Base-by-base conservation (phyloP, 1,140 invertebrate genomes). In the Zaprionus capensis region DNA sequence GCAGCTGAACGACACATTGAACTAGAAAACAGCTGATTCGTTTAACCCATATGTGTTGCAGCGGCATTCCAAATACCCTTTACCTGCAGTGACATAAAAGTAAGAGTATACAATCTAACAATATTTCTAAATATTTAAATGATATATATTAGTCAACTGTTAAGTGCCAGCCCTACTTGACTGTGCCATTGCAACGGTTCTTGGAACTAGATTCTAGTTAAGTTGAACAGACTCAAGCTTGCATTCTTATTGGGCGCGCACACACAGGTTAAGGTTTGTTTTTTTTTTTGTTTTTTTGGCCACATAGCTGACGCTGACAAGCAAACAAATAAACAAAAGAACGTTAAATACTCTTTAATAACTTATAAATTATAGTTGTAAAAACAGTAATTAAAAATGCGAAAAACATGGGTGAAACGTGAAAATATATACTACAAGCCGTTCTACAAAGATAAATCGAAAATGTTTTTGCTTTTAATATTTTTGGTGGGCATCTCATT, bases 371-470 rank as follows among this genome's bases (percentile, higher is more conserved):
- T 28, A 17, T 12, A 46, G 44, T 20, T 28, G 17, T 49, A 26
- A n/a, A 51, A 26, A 24, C 12, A 15, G 46, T 24, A 31, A 28
- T 22, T 36, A 2, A 63, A 55, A 74, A 93, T 93, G 92, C 91
- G 81, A 55, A 93, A 93, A 78, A 91, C 82, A 66, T 93, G 92
- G 92, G 87, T 93, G 6, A 93, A 92, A 71, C 78, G 86, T 2
- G 92, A 93, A 49, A 91, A 92, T 66, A 91, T 93, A 5, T 93
- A 92, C 58, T 92, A 84, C 77, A 93, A 92, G 36, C 92, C 92
- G n/a, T 93, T 93, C 59, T 93, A 93, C 77, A 92, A 91, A 71
- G 82, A 93, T 53, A 93, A 93, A 70, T 82, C 86, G 0, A 92
- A 93, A 75, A 81, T 93, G 80, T 69, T 91, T 9, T 64, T 93